Evolutionary conservation across 2,113 vertebrate species (phyloP).

Genomic region (Perca fluviatilis): DNA sequence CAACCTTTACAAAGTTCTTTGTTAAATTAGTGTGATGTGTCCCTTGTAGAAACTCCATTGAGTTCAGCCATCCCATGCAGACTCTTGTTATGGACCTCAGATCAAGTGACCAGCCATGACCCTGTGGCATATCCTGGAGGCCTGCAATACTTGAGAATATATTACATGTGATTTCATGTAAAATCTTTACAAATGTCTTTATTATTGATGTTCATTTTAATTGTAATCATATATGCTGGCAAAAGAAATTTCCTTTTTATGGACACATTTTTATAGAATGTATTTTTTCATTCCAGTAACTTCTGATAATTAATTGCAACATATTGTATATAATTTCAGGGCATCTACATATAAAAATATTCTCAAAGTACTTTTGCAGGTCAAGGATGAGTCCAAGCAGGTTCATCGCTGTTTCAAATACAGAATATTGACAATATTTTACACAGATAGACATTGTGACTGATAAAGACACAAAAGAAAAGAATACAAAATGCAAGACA

Average conservation of each 20-base stretch:
- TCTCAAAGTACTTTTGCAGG: slow-evolving; percentile 53
- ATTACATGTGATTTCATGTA: not conserved
- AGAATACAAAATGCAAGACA: slow-evolving; percentile 86
- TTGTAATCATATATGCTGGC: not conserved
- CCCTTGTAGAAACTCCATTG: slow-evolving; percentile 57
- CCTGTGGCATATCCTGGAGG: slow-evolving; percentile 86
- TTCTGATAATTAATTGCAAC: not conserved
- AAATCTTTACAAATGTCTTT: not conserved
- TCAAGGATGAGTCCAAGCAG: slow-evolving; percentile 76
- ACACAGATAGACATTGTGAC: slow-evolving; percentile 83
- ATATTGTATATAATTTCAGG: not conserved
- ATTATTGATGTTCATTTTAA: not conserved
- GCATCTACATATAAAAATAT: slow-evolving; percentile 11
- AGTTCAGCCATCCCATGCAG: slow-evolving; percentile 94
- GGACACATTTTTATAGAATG: not conserved
- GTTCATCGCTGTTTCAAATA: slow-evolving; percentile 89
- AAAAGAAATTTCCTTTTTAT: not conserved
- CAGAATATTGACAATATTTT: slow-evolving; percentile 74
- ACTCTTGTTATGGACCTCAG: slow-evolving; percentile 90
- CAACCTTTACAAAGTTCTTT: not conserved
- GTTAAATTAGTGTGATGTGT: not conserved
- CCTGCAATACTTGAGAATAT: slow-evolving; percentile 42
- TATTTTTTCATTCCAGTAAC: not conserved
- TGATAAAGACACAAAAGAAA: slow-evolving; percentile 70
- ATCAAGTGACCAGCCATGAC: slow-evolving; percentile 90